Conservation (phyloP, 2,797 vertebrate species). For the Enteromius unitaeniatus region DNA sequence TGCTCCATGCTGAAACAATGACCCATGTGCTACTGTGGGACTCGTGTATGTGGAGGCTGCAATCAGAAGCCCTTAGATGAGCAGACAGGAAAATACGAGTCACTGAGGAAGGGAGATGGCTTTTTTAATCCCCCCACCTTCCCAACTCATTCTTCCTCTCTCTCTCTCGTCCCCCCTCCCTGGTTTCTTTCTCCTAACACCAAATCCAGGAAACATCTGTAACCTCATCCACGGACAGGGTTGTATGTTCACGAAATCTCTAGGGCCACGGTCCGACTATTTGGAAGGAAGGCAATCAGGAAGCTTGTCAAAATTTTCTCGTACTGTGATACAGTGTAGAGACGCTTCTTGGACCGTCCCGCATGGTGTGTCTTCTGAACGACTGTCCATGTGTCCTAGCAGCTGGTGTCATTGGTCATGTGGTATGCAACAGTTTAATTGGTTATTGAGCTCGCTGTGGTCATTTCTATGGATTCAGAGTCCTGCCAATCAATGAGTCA, state of each 20-base stretch:
- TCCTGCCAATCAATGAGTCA: slow-evolving; percentile 64
- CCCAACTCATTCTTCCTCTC: slow-evolving; percentile 21
- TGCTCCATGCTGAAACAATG: slow-evolving; percentile 49
- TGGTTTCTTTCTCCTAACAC: slow-evolving; percentile 29
- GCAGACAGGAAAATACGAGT: slow-evolving; percentile 60
- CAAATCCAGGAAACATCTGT: slow-evolving; percentile 68
- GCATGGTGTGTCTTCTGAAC: slow-evolving; percentile 32
- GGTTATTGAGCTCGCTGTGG: slow-evolving; percentile 58
- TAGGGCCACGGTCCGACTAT: slow-evolving; percentile 21
- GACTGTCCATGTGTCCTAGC: slow-evolving; percentile 56
- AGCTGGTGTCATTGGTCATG: slow-evolving; percentile 57
- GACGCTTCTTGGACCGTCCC: slow-evolving; percentile 31
- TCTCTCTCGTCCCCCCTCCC: not conserved
- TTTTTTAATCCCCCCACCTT: slow-evolving; percentile 26
- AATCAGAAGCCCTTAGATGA: slow-evolving; percentile 49
- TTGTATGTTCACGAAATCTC: slow-evolving; percentile 40
- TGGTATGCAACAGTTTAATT: slow-evolving; percentile 60
- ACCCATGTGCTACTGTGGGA: slow-evolving; percentile 41
- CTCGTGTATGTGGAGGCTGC: slow-evolving; percentile 49
- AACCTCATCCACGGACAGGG: slow-evolving; percentile 52
- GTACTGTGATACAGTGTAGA: not conserved
- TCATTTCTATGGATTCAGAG: slow-evolving; percentile 59
- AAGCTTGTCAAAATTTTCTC: slow-evolving; percentile 31
- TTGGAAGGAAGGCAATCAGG: slow-evolving; percentile 34
- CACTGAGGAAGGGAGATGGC: slow-evolving; percentile 58